These are phyloP conservation scores for Drosophila emarginata DNA, from an alignment of 2,888 invertebrate genomes.

Conservation along the genomic window DNA sequence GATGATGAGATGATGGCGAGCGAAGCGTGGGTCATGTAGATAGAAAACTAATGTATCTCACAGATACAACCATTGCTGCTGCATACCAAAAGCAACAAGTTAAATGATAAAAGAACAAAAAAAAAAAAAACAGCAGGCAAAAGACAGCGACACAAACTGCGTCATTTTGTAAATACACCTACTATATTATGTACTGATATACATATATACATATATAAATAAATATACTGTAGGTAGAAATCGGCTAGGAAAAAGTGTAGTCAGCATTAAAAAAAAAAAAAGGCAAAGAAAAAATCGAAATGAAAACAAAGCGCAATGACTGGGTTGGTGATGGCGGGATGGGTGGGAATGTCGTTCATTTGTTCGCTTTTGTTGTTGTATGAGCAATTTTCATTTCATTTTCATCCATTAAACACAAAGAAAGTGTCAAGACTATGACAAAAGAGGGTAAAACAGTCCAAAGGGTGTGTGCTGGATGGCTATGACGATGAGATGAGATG, in stretches of 20 bases:
- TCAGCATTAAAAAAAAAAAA: slow-evolving; percentile 59
- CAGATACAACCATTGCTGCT: slow-evolving; percentile 44
- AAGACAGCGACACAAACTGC: slow-evolving; percentile 68
- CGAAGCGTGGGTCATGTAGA: slow-evolving; percentile 40
- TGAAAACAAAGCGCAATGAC: slow-evolving; percentile 45
- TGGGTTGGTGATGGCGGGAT: not conserved
- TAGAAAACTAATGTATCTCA: slow-evolving; percentile 51
- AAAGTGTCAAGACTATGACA: not conserved
- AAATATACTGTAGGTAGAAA: slow-evolving; percentile 14
- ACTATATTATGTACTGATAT: not conserved
- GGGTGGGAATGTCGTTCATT: not conserved
- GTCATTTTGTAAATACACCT: slow-evolving; percentile 59
- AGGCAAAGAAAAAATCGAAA: not conserved
- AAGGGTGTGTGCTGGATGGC: no score
- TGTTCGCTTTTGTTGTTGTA: slow-evolving; percentile 3
- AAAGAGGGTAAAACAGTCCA: not conserved
- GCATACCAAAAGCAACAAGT: slow-evolving; percentile 65
- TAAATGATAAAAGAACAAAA: slow-evolving; percentile 35
- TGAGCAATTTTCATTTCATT: slow-evolving; percentile 50
- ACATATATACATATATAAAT: slow-evolving; percentile 1
- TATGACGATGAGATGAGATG: not conserved
- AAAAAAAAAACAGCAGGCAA: slow-evolving; percentile 17
- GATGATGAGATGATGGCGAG: slow-evolving; percentile 27
- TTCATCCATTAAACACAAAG: not conserved
- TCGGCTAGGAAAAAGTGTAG: slow-evolving; percentile 25